Conservation (phyloP, 2,888 invertebrate genomes). For the Oscheius myriophilus region DNA sequence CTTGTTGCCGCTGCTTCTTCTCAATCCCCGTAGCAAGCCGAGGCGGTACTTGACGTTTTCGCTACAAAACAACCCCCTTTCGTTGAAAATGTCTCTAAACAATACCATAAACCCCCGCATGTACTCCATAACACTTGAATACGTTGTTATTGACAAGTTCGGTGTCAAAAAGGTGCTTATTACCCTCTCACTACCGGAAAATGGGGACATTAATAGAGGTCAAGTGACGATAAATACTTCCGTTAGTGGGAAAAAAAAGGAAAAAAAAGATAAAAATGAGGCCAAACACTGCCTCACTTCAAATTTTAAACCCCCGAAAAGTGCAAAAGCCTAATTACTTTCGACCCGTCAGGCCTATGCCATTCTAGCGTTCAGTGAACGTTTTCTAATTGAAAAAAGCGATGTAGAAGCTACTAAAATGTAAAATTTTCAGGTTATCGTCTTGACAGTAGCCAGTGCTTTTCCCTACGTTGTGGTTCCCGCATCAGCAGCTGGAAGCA, state of each 20-base stretch:
- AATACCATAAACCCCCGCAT: too few species aligned
- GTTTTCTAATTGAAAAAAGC: neutral
- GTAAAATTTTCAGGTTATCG: neutral
- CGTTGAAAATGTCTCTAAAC: too few species aligned
- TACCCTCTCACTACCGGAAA: too few species aligned
- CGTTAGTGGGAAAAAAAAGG: neutral
- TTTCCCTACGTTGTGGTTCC: slow-evolving; percentile 22
- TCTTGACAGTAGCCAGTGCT: slow-evolving; percentile 4
- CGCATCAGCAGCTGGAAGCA: neutral
- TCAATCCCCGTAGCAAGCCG: neutral
- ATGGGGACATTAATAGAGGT: too few species aligned
- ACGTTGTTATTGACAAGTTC: too few species aligned
- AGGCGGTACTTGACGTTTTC: neutral
- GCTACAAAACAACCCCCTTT: neutral
- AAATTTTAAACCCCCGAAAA: neutral
- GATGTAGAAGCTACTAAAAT: too few species aligned
- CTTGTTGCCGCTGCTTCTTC: too few species aligned
- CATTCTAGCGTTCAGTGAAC: neutral
- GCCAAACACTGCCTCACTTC: neutral
- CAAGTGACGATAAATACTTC: neutral
- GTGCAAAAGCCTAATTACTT: neutral
- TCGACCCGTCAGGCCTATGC: neutral
- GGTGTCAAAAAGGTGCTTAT: too few species aligned
- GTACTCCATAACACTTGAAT: too few species aligned
- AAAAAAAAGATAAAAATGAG: neutral